phyloP scores from a whole-genome alignment of 2,113 vertebrate species.

The Cinclus cinclus region DNA sequence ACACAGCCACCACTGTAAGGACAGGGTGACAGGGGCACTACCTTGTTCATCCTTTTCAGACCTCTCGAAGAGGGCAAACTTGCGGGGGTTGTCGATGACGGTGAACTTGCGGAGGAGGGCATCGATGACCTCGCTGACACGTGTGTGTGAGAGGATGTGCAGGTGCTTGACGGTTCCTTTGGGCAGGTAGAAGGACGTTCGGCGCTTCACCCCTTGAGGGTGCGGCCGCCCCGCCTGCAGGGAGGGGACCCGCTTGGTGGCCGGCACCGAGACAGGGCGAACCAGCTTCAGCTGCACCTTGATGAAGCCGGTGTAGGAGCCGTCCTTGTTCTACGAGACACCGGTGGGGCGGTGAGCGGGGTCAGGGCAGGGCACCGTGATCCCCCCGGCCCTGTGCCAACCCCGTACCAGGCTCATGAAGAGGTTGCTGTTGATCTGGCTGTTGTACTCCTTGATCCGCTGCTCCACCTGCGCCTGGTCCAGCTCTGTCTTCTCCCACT shows the following conservation, averaged over 20 bases:
- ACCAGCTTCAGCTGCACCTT: slow-evolving; percentile 93
- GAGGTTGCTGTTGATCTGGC: slow-evolving; percentile 92
- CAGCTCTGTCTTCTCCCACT: slow-evolving; percentile 81
- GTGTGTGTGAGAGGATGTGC: slow-evolving; percentile 88
- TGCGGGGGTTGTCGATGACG: slow-evolving; percentile 91
- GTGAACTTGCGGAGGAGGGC: slow-evolving; percentile 95
- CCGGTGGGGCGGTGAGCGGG: background rate
- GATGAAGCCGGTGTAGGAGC: slow-evolving; percentile 95
- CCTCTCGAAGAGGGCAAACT: slow-evolving; percentile 93
- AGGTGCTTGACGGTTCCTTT: slow-evolving; percentile 92
- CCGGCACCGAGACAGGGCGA: slow-evolving; percentile 88
- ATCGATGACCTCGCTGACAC: slow-evolving; percentile 89
- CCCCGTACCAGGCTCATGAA: slow-evolving; percentile 90
- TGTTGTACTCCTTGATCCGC: slow-evolving; percentile 92
- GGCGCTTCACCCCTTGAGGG: slow-evolving; percentile 74
- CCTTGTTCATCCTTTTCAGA: slow-evolving; percentile 88
- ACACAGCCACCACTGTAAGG: rapidly evolving
- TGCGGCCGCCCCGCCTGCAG: slow-evolving; percentile 66
- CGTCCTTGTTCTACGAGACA: slow-evolving; percentile 84
- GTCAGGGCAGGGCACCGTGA: background rate
- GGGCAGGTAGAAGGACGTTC: slow-evolving; percentile 96
- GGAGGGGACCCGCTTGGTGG: slow-evolving; percentile 74
- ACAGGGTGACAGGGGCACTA: background rate
- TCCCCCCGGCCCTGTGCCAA: background rate
- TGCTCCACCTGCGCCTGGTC: slow-evolving; percentile 84